Percentiles rank a stretch among this genome's conserved stretches.
phyloP scores from a whole-genome alignment of 2,888 invertebrate species.

The Synergus japonicus region DNA sequence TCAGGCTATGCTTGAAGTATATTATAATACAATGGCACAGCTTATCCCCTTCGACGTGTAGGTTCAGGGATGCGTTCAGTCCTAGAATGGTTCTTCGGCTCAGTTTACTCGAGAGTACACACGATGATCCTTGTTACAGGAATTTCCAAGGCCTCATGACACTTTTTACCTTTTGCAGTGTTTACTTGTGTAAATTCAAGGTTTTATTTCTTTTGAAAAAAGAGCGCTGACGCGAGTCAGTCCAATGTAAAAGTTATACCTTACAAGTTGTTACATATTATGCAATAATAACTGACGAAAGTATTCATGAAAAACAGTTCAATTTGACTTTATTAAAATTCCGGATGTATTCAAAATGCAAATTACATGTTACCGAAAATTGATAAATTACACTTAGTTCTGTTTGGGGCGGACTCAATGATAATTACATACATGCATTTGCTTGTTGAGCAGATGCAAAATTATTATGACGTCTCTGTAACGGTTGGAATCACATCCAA shows the following conservation, averaged over 20 bases:
- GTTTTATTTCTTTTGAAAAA: neutral
- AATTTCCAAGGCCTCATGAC: slow-evolving; percentile 25
- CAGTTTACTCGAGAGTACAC: neutral
- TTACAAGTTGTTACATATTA: neutral
- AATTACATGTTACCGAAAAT: neutral
- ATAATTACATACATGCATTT: neutral
- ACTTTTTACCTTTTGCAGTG: slow-evolving; percentile 8
- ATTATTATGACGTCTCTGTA: slow-evolving; percentile 11
- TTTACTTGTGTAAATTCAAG: neutral
- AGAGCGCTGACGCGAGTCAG: neutral
- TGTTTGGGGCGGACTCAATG: slow-evolving; percentile 1
- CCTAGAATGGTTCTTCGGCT: neutral
- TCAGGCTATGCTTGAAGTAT: slow-evolving; percentile 65
- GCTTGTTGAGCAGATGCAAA: slow-evolving; percentile 27
- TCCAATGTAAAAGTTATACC: neutral
- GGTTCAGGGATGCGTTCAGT: slow-evolving; percentile 34
- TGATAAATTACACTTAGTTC: slow-evolving; percentile 14
- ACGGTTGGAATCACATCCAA: slow-evolving; percentile 26
- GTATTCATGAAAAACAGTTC: too few species aligned
- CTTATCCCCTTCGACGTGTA: slow-evolving; percentile 44
- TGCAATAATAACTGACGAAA: neutral
- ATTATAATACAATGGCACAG: slow-evolving; percentile 72
- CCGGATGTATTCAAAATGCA: neutral
- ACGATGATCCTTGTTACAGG: slow-evolving; percentile 36
- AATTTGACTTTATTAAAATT: too few species aligned